These are phyloP conservation scores for Anas platyrhynchos DNA, from an alignment of 2,113 vertebrate species.

Conservation along the genomic window DNA sequence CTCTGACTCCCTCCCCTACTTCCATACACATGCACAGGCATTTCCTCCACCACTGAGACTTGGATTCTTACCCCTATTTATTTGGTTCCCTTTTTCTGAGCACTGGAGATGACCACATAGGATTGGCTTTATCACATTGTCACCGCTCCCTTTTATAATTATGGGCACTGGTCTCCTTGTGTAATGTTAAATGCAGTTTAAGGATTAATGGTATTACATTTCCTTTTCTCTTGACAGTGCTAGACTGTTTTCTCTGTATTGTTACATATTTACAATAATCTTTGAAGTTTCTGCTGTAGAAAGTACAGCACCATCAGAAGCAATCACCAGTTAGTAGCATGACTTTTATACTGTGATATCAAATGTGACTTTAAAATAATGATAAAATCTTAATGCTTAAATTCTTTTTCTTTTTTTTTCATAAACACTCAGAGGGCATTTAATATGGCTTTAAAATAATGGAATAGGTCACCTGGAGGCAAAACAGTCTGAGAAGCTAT, in stretches of 20 bases:
- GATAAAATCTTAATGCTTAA: slow-evolving; percentile 1
- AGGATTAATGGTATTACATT: not conserved
- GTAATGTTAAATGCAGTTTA: slow-evolving; percentile 11
- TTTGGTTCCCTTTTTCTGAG: not conserved
- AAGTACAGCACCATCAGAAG: not conserved
- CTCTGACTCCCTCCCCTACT: accelerated
- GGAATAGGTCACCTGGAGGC: slow-evolving; percentile 37
- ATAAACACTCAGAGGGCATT: not conserved
- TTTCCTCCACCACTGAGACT: not conserved
- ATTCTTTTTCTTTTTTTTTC: not conserved
- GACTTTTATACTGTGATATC: not conserved
- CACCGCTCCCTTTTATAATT: not conserved
- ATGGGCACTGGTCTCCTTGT: not conserved
- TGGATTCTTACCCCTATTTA: not conserved
- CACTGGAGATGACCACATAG: not conserved
- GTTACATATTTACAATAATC: not conserved
- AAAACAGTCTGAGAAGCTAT: slow-evolving; percentile 52
- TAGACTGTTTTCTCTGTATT: not conserved
- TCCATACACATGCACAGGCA: accelerated
- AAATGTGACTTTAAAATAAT: slow-evolving; percentile 25
- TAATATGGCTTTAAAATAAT: slow-evolving; percentile 33
- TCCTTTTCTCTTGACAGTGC: not conserved
- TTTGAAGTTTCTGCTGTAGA: slow-evolving; percentile 29
- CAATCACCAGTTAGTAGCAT: not conserved
- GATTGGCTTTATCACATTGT: not conserved